These are phyloP conservation scores for Plebejus melissa DNA, from an alignment of 2,888 invertebrate species.

Conservation along the genomic window DNA sequence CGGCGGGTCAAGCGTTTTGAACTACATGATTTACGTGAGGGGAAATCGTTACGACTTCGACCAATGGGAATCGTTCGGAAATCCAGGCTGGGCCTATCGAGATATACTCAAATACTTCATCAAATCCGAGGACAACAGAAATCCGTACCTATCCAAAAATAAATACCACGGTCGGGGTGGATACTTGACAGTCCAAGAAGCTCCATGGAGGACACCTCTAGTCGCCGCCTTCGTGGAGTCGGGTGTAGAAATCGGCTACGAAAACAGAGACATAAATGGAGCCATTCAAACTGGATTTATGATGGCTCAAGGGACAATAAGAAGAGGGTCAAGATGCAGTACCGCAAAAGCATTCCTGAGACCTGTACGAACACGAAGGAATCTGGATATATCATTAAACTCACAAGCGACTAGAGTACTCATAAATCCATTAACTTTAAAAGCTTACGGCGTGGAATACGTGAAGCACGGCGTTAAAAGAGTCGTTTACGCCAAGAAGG, in stretches of 20 bases:
- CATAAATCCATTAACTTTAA: conserved; percentile 85
- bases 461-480: conserved; percentile 84
- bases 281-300: conserved; percentile 88
- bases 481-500: conserved; percentile 86
- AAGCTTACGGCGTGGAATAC: conserved; percentile 90
- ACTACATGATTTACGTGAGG: conserved; percentile 94
- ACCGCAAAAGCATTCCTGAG: conserved; percentile 93
- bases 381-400: conserved; percentile 89
- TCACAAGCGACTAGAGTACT: conserved; percentile 87
- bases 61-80: conserved; percentile 91
- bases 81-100: conserved; percentile 92
- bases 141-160: conserved; percentile 87
- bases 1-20: conserved; percentile 92
- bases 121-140: conserved; percentile 92
- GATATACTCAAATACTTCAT: conserved; percentile 92
- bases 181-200: conserved; percentile 87
- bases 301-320: conserved; percentile 89
- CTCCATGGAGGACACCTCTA: conserved; percentile 90
- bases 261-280: conserved; percentile 90
- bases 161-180: conserved; percentile 87
- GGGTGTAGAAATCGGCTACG: conserved; percentile 90
- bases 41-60: conserved; percentile 93
- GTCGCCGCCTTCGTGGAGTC: conserved; percentile 91
- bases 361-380: conserved; percentile 85
- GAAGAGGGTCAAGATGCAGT: conserved; percentile 89